Percentiles rank a stretch among this genome's conserved stretches.
phyloP scores from a whole-genome alignment of 2,888 invertebrate species.

The Volucella bombylans region DNA sequence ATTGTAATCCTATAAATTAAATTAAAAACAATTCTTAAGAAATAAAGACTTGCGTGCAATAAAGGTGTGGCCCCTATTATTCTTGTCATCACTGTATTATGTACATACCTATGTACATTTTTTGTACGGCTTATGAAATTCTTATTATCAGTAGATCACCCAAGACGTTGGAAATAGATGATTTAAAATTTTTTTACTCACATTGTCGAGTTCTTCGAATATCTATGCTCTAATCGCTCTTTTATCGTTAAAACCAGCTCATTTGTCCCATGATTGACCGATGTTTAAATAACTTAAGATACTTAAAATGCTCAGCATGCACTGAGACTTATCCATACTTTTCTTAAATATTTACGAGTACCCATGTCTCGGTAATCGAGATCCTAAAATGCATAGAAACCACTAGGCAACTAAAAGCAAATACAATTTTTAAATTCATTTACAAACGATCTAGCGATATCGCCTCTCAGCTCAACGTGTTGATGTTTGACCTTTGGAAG shows the following conservation, averaged over 20 bases:
- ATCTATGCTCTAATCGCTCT: neutral
- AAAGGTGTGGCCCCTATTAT: too few relatives aligned
- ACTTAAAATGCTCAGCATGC: neutral
- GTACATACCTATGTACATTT: too few relatives aligned
- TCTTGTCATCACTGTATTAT: too few relatives aligned
- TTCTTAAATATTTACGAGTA: conserved; percentile 12
- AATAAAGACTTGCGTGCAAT: too few relatives aligned
- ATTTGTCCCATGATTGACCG: neutral
- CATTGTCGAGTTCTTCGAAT: neutral
- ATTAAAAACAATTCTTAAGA: too few relatives aligned
- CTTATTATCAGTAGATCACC: conserved; percentile 37
- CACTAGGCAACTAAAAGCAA: neutral
- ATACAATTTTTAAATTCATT: conserved; percentile 17
- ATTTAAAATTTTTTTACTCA: conserved; percentile 29
- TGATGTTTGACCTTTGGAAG: conserved; percentile 67
- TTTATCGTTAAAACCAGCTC: neutral
- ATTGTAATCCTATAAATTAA: too few relatives aligned
- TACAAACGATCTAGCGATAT: conserved; percentile 21
- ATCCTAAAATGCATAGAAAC: neutral
- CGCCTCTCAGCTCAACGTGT: conserved; percentile 24
- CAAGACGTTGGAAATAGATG: conserved; percentile 17
- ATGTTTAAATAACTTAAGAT: conserved; percentile 2
- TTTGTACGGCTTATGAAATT: neutral
- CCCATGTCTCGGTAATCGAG: neutral
- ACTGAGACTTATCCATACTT: neutral